Percentiles rank a stretch among this genome's conserved stretches.
Evolutionary conservation across 2,113 vertebrate genomes (phyloP).

Genomic region (Daphoenositta chrysoptera): DNA sequence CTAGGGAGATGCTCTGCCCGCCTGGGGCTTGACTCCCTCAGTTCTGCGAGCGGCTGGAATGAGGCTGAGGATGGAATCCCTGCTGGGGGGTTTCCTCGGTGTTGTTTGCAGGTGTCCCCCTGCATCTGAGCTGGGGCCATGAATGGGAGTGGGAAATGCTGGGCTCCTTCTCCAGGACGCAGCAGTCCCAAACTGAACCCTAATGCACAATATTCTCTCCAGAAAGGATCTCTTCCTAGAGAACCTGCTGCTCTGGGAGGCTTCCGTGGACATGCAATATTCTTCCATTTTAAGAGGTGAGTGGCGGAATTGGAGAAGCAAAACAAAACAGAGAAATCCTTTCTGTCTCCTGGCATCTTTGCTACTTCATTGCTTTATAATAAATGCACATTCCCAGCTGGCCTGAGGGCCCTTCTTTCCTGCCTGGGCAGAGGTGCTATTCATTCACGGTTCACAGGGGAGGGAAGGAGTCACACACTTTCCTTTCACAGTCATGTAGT

Average conservation of each 20-base stretch:
- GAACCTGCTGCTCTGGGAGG: neutral
- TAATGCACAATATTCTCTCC: neutral
- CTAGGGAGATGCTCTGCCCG: neutral
- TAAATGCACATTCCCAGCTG: conserved; percentile 36
- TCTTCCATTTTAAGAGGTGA: neutral
- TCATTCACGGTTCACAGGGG: neutral
- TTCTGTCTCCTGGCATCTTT: conserved; percentile 53
- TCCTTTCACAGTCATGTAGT: conserved; percentile 14
- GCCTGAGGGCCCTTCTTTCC: conserved; percentile 23
- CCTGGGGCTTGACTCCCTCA: neutral
- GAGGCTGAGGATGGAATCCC: neutral
- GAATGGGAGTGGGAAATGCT: neutral
- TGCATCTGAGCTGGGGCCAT: neutral
- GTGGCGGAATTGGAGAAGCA: neutral
- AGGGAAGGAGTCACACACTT: neutral
- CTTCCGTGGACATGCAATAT: neutral
- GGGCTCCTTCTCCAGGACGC: neutral
- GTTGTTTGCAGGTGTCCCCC: neutral
- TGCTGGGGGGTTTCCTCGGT: neutral
- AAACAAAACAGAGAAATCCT: conserved; percentile 12
- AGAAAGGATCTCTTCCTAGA: neutral
- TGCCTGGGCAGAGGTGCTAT: conserved; percentile 48
- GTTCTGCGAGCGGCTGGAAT: neutral
- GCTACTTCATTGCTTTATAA: conserved; percentile 61
- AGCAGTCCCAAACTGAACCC: neutral